A percentile compares a stretch with the other conserved stretches of the same genome.
phyloP scores from a whole-genome alignment of 2,113 vertebrate genomes.

The western clawed frog (Xenopus tropicalis) region DNA sequence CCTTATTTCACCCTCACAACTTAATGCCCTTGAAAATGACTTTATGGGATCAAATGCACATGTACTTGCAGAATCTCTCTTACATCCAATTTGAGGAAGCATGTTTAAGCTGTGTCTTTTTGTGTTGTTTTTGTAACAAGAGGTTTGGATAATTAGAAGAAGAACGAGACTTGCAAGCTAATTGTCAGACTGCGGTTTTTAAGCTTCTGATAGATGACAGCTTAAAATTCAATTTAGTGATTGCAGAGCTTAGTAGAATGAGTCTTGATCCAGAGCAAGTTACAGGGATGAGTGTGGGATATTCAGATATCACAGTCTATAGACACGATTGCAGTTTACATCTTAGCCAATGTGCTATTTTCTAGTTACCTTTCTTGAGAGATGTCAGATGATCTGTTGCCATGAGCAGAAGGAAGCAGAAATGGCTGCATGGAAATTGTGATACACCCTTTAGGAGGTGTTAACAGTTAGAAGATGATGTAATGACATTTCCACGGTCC shows the following conservation, averaged over 20 bases:
- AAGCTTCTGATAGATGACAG: conserved; percentile 13
- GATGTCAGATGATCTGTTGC: neutral
- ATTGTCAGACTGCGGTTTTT: conserved; percentile 7
- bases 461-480: neutral
- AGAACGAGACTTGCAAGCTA: conserved; percentile 1
- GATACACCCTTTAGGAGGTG: conserved; percentile 3
- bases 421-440: conserved; percentile 1
- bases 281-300: neutral
- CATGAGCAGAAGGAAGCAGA: neutral
- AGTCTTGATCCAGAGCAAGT: neutral
- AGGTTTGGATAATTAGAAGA: conserved; percentile 4
- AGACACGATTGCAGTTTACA: neutral
- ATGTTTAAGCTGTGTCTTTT: neutral
- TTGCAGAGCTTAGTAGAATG: conserved; percentile 3
- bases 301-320: neutral
- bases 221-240: conserved; percentile 16
- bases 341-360: neutral
- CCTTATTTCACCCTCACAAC: neutral
- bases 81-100: neutral
- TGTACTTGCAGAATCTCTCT: neutral
- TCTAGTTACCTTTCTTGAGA: neutral
- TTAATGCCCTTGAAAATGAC: conserved; percentile 3
- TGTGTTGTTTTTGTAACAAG: neutral
- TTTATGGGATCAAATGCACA: neutral
- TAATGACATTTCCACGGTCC: conserved; percentile 2